These are phyloP conservation scores for Meriones unguiculatus DNA, from an alignment of 2,113 vertebrate genomes.

Conservation along the genomic window DNA sequence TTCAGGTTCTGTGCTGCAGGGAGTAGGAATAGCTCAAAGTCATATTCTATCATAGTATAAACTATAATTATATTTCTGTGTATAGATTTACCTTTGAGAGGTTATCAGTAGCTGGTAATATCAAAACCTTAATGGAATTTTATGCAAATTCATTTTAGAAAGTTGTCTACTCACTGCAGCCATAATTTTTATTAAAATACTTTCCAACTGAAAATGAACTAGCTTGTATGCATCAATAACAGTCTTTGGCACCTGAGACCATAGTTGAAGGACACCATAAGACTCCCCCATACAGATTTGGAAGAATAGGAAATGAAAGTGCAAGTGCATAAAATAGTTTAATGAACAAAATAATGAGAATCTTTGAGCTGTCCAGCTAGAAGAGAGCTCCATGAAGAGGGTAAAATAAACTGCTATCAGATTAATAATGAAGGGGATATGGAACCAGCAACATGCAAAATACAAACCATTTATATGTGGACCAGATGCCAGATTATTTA, in stretches of 20 bases:
- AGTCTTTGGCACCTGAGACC: background rate
- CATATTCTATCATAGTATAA: background rate
- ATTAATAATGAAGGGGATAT: conserved; percentile 10
- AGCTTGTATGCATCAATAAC: background rate
- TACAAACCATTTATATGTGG: background rate
- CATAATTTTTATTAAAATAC: conserved; percentile 13
- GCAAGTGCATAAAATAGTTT: background rate
- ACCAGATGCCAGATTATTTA: background rate
- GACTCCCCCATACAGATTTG: background rate
- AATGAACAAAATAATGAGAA: background rate
- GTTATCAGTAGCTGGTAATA: background rate
- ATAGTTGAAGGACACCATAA: background rate
- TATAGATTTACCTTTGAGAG: background rate
- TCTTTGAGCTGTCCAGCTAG: background rate
- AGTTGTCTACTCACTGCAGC: background rate
- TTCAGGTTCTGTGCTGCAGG: background rate
- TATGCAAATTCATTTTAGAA: background rate
- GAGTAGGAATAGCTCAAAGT: background rate
- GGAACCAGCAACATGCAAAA: background rate
- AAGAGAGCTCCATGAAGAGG: background rate
- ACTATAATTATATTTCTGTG: background rate
- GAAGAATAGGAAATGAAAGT: background rate
- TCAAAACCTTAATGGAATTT: background rate
- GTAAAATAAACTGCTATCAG: background rate
- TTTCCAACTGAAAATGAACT: background rate